Base-by-base conservation (phyloP, 2,113 vertebrate species). In the Podocnemis expansa region DNA sequence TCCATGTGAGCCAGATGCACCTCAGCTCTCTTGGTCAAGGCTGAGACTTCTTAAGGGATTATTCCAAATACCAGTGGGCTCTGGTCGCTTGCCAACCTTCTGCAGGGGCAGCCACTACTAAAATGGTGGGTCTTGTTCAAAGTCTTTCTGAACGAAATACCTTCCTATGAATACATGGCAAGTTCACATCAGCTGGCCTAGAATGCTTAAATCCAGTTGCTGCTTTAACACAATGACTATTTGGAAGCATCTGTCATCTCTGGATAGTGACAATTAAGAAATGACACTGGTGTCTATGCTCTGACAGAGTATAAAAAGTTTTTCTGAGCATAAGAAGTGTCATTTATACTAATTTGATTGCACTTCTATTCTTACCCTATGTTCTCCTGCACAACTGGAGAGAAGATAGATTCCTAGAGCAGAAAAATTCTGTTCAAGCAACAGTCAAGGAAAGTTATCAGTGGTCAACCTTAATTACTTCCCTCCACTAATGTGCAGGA, bases 1-100 rank as follows among this genome's bases (percentile, higher is more conserved):
- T 17, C 12, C 0, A 0, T 1, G 4, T 1, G 24, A 10, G 9
- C 6, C 79, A 24, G 22, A 60, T 45, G 11, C 21, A 31, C 29
- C 38, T 13, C 12, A 88, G 11, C 17, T 78, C 2, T 73, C 24
- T 24, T 47, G 17, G 12, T 70, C 17, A 17, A 70, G 22, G 19
- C 60, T 67, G 60, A 25, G 41, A 25, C 3, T 67, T 10, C 29
- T 41, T 16, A 5, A 0, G 1, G 75, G 78, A 25, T 47, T 38
- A 80, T 86, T 80, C 73, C 60, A 88, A 76, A 25, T 25, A 58
- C 27, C 31, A 6, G 24, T 0, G 1, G 12, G 47, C 21, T 17
- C 2, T 43, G 25, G 45, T 5, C 45, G 76, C 43, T 7, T 80
- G n/a, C 29, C 70, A 67, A 11, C 21, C 34, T 73, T 58, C 45